Evolutionary conservation across 1,140 invertebrate species (phyloP).

Genomic region (Plutomurus gul): DNA sequence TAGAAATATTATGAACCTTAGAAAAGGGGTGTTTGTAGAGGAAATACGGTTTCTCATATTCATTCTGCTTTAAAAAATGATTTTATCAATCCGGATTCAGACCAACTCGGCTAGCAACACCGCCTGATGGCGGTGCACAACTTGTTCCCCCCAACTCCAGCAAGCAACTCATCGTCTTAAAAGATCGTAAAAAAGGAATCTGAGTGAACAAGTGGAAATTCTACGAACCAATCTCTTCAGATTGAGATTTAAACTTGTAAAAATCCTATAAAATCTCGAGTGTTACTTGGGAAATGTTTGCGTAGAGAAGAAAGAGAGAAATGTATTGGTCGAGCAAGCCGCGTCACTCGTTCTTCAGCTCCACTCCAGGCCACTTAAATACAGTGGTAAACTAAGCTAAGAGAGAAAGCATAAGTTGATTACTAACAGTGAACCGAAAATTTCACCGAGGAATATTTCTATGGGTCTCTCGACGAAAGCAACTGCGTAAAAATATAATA

Average conservation of each 20-base stretch:
- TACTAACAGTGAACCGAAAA: neutral
- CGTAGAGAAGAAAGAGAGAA: neutral
- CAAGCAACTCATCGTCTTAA: slow-evolving; percentile 17
- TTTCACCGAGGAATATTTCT: neutral
- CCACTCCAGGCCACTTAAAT: too few relatives aligned
- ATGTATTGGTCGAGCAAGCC: neutral
- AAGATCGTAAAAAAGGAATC: slow-evolving; percentile 7
- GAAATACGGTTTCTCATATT: too few relatives aligned
- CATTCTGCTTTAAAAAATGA: too few relatives aligned
- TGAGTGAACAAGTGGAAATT: neutral
- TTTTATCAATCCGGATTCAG: too few relatives aligned
- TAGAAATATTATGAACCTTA: too few relatives aligned
- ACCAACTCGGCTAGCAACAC: too few relatives aligned
- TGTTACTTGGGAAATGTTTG: neutral
- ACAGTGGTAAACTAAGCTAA: neutral
- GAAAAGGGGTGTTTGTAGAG: too few relatives aligned
- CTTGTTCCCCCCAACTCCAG: neutral
- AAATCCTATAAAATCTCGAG: neutral
- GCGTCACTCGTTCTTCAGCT: too few relatives aligned
- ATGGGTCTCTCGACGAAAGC: too few relatives aligned
- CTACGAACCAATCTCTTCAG: neutral
- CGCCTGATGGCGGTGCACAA: too few relatives aligned
- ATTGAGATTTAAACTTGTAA: slow-evolving; percentile 25
- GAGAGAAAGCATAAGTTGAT: neutral
- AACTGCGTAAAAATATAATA: too few relatives aligned